Conservation (phyloP, 2,797 vertebrate species). For the Sebastes trivittatus region DNA sequence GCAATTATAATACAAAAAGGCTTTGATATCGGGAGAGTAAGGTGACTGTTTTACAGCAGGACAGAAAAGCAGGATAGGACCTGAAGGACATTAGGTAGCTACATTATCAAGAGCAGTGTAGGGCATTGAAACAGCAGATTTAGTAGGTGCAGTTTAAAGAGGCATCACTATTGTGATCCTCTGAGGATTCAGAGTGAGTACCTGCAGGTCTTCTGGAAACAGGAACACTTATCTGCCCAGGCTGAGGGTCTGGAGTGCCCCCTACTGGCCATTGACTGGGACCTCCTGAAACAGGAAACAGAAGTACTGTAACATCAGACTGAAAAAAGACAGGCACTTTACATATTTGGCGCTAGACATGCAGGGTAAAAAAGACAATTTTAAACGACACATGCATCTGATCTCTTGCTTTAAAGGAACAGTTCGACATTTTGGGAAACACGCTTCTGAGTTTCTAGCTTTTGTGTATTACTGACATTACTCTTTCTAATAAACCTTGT, state of each 20-base stretch:
- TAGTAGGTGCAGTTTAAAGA: conserved; percentile 70
- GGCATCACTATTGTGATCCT: conserved; percentile 35
- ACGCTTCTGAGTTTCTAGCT: no score
- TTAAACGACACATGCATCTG: conserved; percentile 28
- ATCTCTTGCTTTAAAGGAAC: not conserved
- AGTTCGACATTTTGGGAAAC: not conserved
- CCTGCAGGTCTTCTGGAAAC: not conserved
- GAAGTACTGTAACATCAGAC: not conserved
- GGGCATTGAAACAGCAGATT: not conserved
- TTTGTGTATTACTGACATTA: no score
- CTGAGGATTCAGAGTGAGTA: conserved; percentile 33
- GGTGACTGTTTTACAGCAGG: conserved; percentile 52
- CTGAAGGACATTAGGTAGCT: not conserved
- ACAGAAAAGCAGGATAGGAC: conserved; percentile 24
- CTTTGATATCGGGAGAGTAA: conserved; percentile 22
- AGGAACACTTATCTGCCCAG: not conserved
- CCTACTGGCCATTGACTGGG: conserved; percentile 74
- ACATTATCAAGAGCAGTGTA: conserved; percentile 9
- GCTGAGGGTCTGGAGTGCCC: not conserved
- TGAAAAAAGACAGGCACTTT: not conserved
- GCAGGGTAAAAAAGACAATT: conserved; percentile 10
- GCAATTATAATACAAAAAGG: conserved; percentile 62
- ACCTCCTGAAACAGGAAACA: conserved; percentile 71
- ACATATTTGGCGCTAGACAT: conserved; percentile 16
- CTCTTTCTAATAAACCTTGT: no score